Conservation (phyloP, 2,888 invertebrate genomes). For the Melanostoma mellinum region DNA sequence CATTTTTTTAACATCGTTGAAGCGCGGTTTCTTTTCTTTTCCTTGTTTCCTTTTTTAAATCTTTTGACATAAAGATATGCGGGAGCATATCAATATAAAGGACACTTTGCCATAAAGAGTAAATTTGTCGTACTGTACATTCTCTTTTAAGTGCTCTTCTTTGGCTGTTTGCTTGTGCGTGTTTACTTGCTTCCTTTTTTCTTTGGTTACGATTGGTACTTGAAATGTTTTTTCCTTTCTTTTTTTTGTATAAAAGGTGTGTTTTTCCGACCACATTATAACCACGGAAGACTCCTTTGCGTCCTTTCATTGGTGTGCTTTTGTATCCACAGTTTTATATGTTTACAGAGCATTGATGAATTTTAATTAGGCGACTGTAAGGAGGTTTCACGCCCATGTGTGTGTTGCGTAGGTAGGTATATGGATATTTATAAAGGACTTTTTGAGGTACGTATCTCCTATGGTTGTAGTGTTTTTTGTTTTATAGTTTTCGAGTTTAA, state of each 20-base stretch:
- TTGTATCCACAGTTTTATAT: neutral
- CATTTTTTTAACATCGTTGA: conserved; percentile 35
- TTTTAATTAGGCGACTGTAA: conserved; percentile 50
- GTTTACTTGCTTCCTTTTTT: conserved; percentile 34
- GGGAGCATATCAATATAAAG: conserved; percentile 32
- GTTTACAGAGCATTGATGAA: conserved; percentile 30
- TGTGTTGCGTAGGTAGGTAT: neutral
- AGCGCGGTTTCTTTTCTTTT: conserved; percentile 6
- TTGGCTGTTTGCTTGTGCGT: conserved; percentile 41
- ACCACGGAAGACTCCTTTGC: conserved; percentile 9
- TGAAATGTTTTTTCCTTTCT: conserved; percentile 22
- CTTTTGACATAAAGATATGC: conserved; percentile 25
- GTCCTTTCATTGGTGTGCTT: neutral
- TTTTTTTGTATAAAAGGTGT: neutral
- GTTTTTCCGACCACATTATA: conserved; percentile 14
- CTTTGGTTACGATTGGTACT: conserved; percentile 22
- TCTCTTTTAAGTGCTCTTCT: conserved; percentile 12
- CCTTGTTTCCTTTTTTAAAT: conserved; percentile 1
- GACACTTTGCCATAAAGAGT: conserved; percentile 40
- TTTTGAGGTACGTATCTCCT: conserved; percentile 6
- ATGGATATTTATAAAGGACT: conserved; percentile 7
- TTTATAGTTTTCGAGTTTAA: conserved; percentile 3
- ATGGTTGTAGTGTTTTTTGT: neutral
- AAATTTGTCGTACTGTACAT: conserved; percentile 33
- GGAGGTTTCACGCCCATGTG: conserved; percentile 25